Base-by-base conservation (phyloP, 2,888 invertebrate genomes). In the Machimus rusticus region DNA sequence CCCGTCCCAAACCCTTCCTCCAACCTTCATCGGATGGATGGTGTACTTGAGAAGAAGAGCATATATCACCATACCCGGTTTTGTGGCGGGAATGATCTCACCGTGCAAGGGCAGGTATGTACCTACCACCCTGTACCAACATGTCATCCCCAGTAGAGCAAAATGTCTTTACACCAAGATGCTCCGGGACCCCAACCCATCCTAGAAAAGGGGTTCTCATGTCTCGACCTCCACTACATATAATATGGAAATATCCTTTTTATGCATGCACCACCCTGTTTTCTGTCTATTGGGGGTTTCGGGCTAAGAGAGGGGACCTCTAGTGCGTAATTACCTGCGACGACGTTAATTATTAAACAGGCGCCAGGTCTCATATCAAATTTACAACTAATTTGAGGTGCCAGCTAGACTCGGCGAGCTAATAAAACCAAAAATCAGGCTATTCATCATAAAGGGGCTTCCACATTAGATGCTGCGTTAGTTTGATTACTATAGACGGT, bases 371-470 rank as follows among this genome's bases (percentile, higher is more conserved):
- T 78, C 78, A 78, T 78, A 78, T 78, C 78, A 78, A 78, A 78
- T 78, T 78, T 78, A 78, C 43, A 78, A 78, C 78, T 78, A 78
- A 78, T 78, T 78, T 78, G 78, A 39, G 78, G 14, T 14, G 23
- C 78, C 9, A 19, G 37, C 19, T 39, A 6, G 1, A 34, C 37
- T 43, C 37, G n/a, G 23, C 23, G 43, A 23, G 23, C 9, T 78
- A 78, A 78, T 78, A 78, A 78, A 78, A 78, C 43, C 43, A 39
- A 23, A 43, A 39, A 78, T 39, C 43, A 34, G 23, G 43, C 78
- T 43, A 39, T 78, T 78, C 78, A 78, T 39, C 78, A 78, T 78
- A 78, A 78, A 23, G 19, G 23, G 77, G 5, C 34, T 77, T 6
- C 23, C 23, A 28, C 43, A 78, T 78, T 43, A 43, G 14, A 31